Conservation (phyloP, 2,888 invertebrate genomes). For the Hemistola chrysoprasaria region DNA sequence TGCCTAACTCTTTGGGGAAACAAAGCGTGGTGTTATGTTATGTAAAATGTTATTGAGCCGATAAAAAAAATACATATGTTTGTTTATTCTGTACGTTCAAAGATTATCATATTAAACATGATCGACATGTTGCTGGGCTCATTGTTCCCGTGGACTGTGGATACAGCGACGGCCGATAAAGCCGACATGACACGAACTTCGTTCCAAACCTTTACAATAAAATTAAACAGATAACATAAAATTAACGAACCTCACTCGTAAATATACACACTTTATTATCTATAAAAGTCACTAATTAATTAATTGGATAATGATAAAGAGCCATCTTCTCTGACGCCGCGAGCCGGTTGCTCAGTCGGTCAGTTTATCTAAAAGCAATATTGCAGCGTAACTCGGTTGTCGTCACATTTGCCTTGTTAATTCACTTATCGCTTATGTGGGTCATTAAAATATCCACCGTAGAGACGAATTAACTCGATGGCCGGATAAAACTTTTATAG, state of each 20-base stretch:
- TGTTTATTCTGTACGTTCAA: constrained; percentile 23
- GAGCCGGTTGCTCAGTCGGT: constrained; percentile 24
- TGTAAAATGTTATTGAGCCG: constrained; percentile 6
- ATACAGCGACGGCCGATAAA: constrained; percentile 41
- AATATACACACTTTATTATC: constrained; percentile 75
- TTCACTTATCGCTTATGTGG: constrained; percentile 47
- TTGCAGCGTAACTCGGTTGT: constrained; percentile 57
- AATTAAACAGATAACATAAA: constrained; percentile 73
- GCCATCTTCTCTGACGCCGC: constrained; percentile 52
- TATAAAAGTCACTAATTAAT: constrained; percentile 79
- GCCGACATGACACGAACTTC: constrained; percentile 38
- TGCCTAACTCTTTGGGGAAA: no score
- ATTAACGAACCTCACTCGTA: constrained; percentile 74
- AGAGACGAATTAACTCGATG: constrained; percentile 45
- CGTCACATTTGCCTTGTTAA: constrained; percentile 52
- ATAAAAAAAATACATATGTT: constrained; percentile 8
- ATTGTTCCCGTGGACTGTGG: constrained; percentile 38
- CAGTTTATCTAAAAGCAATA: constrained; percentile 48
- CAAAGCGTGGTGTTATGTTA: neutral
- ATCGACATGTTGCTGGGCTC: constrained; percentile 37
- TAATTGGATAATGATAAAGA: constrained; percentile 78
- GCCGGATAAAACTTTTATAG: constrained; percentile 26
- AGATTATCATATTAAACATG: constrained; percentile 35
- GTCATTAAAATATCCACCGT: constrained; percentile 36
- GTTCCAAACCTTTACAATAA: constrained; percentile 57